phyloP scores from a whole-genome alignment of 1,140 invertebrate genomes.

The Chrysopa pallens region DNA sequence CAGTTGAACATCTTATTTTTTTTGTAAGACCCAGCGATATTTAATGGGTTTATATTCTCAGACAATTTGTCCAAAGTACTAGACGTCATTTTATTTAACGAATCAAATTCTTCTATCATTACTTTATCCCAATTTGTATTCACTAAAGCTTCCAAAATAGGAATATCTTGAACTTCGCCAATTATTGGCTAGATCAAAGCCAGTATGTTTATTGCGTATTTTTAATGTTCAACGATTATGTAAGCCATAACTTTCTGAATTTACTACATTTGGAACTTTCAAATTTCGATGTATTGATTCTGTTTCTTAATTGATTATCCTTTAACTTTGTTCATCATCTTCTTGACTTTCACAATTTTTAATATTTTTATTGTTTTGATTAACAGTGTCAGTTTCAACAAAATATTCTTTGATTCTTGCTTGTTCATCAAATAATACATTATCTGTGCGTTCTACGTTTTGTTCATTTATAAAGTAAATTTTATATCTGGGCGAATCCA shows the following conservation, averaged over 20 bases:
- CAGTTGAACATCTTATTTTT: too few species aligned
- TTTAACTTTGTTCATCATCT: neutral
- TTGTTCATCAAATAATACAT: conserved; percentile 4
- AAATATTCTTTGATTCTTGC: neutral
- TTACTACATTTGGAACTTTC: neutral
- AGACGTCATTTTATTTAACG: neutral
- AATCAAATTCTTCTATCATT: neutral
- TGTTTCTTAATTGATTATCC: too few species aligned
- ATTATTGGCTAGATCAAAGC: neutral
- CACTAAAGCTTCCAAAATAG: neutral
- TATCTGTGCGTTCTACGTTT: conserved; percentile 3
- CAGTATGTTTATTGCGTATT: neutral
- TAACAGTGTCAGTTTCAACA: neutral
- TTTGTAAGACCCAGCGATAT: too few species aligned
- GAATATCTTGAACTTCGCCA: neutral
- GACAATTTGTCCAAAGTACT: neutral
- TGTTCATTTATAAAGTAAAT: conserved; percentile 5
- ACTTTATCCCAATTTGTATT: neutral
- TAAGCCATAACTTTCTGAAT: neutral
- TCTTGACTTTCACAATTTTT: conserved; percentile 9
- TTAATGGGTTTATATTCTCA: neutral
- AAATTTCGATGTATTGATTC: too few species aligned
- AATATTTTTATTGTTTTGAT: conserved; percentile 13
- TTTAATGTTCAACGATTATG: neutral
- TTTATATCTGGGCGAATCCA: conserved; percentile 6